Evolutionary conservation across 2,113 vertebrate genomes (phyloP).

Genomic region (Ascaphus truei): DNA sequence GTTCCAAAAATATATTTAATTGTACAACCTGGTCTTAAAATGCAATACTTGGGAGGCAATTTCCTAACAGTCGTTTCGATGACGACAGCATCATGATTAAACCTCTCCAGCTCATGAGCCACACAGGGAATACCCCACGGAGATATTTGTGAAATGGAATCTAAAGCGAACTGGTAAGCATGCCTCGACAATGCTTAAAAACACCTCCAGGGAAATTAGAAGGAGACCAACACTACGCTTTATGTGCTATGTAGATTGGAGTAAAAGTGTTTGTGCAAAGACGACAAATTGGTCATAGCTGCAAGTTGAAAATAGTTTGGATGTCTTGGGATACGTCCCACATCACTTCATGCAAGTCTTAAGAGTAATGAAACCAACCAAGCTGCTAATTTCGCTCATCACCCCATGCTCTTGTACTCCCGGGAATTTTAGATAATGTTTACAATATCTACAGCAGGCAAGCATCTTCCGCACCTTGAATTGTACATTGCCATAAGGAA

Average conservation of each 20-base stretch:
- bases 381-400: slow-evolving; percentile 38
- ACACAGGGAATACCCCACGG: neutral
- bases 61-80: too few relatives aligned
- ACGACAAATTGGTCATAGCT: neutral
- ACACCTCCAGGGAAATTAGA: slow-evolving; percentile 33
- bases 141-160: slow-evolving; percentile 27
- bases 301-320: neutral
- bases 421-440: too few relatives aligned
- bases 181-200: neutral
- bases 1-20: too few relatives aligned
- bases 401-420: slow-evolving; percentile 29
- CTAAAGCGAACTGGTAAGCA: neutral
- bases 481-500: too few relatives aligned
- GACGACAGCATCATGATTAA: slow-evolving; percentile 2
- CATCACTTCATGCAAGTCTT: neutral
- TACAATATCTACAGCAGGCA: too few relatives aligned
- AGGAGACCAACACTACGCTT: neutral
- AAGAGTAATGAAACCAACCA: slow-evolving; percentile 32
- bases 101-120: neutral
- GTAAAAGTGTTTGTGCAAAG: neutral
- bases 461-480: too few relatives aligned
- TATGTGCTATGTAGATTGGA: neutral
- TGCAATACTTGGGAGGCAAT: too few relatives aligned
- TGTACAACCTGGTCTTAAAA: too few relatives aligned
- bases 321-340: neutral